Conservation (phyloP, 53 echinoderm and acorn worm genomes). For the Stichopus horrens region DNA sequence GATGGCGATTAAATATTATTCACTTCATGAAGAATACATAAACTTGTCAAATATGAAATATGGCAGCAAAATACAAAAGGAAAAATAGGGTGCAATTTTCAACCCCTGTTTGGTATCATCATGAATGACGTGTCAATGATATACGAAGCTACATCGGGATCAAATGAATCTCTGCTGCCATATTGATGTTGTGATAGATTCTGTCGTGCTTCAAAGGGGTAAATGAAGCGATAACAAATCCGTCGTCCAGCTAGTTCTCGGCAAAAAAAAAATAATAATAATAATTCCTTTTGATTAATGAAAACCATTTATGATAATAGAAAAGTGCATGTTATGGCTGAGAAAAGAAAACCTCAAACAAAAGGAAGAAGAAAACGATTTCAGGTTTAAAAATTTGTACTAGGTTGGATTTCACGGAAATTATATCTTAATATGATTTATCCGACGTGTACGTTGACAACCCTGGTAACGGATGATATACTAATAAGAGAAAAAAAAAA, state of each 20-base stretch:
- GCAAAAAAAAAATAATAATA: background rate
- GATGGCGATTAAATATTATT: background rate
- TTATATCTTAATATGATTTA: too few relatives aligned
- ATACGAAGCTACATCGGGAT: background rate
- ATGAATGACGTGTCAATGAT: constrained; percentile 6
- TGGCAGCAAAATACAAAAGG: background rate
- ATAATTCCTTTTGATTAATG: background rate
- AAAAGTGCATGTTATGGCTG: background rate
- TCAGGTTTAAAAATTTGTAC: too few relatives aligned
- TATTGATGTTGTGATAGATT: background rate
- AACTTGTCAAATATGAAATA: constrained; percentile 18
- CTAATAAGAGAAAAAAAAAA: too few relatives aligned
- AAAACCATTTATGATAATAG: background rate
- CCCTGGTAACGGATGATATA: too few relatives aligned
- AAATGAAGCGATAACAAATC: background rate
- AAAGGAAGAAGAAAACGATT: too few relatives aligned
- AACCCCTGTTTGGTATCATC: background rate
- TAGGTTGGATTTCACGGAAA: too few relatives aligned
- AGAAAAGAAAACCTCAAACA: background rate
- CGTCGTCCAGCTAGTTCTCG: background rate
- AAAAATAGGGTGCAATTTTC: constrained; percentile 1
- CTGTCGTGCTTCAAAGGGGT: background rate
- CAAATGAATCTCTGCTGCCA: background rate
- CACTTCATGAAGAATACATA: background rate
- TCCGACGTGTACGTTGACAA: too few relatives aligned